Evolutionary conservation across 2,113 vertebrate species (phyloP).

Genomic region (Phalacrocorax carbo): DNA sequence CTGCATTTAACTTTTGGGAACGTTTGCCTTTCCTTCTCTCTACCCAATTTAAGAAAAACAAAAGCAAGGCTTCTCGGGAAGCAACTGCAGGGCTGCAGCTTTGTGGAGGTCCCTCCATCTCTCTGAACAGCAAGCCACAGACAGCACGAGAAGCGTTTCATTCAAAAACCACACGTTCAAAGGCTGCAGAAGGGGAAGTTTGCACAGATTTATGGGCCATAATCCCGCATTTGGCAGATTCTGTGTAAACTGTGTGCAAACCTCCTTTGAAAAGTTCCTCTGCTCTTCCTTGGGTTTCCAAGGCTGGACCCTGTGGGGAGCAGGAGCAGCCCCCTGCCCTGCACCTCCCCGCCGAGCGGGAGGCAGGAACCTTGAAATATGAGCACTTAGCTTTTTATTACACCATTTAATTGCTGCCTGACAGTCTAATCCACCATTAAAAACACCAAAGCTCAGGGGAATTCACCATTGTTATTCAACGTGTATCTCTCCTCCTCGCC

Average conservation of each 20-base stretch:
- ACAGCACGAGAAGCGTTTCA: rapidly evolving
- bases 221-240: not conserved
- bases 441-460: conserved; percentile 43
- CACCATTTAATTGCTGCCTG: conserved; percentile 64
- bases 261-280: not conserved
- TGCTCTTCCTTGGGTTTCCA: not conserved
- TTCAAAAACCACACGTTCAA: not conserved
- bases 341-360: not conserved
- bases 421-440: conserved; percentile 51
- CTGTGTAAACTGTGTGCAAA: not conserved
- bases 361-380: conserved; percentile 42
- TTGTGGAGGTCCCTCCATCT: not conserved
- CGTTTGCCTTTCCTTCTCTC: not conserved
- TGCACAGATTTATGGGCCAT: not conserved
- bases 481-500: not conserved
- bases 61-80: not conserved
- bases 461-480: conserved; percentile 41
- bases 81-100: not conserved
- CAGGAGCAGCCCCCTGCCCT: not conserved
- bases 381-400: conserved; percentile 64
- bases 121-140: not conserved
- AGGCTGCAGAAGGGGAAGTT: not conserved
- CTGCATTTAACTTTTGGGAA: not conserved
- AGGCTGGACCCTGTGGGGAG: not conserved
- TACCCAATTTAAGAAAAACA: not conserved